These are phyloP conservation scores for Microchrysa polita DNA, from an alignment of 2,888 invertebrate genomes.

Conservation along the genomic window DNA sequence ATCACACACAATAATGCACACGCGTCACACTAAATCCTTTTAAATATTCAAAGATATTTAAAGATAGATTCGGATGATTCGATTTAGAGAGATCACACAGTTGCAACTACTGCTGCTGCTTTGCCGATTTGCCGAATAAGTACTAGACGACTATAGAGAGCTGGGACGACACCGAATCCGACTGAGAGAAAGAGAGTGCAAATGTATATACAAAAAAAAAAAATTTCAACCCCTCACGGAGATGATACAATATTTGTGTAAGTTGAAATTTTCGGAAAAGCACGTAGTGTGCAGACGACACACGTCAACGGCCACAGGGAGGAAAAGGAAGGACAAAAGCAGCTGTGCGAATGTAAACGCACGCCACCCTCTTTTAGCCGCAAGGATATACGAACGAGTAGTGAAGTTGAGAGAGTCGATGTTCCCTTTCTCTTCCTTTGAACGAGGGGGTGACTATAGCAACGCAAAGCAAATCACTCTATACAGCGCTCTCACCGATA, in stretches of 20 bases:
- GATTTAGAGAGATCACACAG: too few species aligned
- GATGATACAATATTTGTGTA: background rate
- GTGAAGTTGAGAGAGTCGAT: too few species aligned
- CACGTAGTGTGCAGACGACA: slow-evolving; percentile 1
- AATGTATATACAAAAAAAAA: background rate
- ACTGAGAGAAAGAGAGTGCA: background rate
- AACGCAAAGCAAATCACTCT: slow-evolving; percentile 23
- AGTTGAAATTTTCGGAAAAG: slow-evolving; percentile 2
- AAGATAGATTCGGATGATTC: too few species aligned
- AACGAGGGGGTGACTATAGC: slow-evolving; percentile 37
- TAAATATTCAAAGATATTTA: too few species aligned
- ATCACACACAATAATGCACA: too few species aligned
- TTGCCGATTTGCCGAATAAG: background rate
- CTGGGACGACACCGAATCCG: background rate
- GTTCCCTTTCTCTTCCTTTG: slow-evolving; percentile 13
- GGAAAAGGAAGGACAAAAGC: slow-evolving; percentile 1
- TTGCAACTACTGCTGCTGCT: too few species aligned
- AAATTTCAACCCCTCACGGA: slow-evolving; percentile 26
- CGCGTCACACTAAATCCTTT: too few species aligned
- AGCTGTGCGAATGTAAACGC: slow-evolving; percentile 24
- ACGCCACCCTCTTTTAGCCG: slow-evolving; percentile 17
- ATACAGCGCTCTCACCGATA: slow-evolving; percentile 2
- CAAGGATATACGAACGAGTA: slow-evolving; percentile 3
- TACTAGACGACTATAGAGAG: background rate
- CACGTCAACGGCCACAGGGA: background rate